phyloP scores from a whole-genome alignment of 2,797 vertebrate species.

The Ibycter americanus region DNA sequence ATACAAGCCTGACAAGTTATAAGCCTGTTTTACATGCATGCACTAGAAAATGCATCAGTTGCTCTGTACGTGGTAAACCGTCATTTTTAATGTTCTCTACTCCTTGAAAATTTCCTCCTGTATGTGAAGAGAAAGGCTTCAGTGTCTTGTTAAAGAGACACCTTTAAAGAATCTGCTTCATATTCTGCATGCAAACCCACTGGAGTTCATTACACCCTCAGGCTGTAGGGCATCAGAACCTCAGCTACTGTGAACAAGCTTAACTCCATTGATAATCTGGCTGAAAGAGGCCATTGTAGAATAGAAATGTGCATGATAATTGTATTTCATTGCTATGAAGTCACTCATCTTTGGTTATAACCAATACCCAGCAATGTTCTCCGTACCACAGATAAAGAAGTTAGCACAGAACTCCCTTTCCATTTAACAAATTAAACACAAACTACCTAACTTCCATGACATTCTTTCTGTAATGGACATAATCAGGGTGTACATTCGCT shows the following conservation, averaged over 20 bases:
- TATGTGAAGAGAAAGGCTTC: background rate
- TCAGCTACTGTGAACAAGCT: background rate
- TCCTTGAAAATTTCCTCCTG: background rate
- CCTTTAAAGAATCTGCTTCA: background rate
- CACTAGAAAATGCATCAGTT: background rate
- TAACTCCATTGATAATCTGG: background rate
- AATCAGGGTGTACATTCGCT: background rate
- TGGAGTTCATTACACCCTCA: background rate
- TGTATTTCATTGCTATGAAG: background rate
- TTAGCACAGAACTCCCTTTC: background rate
- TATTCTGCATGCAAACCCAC: background rate
- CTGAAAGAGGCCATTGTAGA: background rate
- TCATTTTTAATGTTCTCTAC: background rate
- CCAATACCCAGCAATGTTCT: background rate
- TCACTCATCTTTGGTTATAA: background rate
- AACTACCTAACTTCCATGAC: background rate
- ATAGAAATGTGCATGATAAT: background rate
- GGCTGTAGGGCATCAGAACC: background rate
- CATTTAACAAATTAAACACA: background rate
- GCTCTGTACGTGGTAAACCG: background rate
- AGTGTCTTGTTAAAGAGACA: background rate
- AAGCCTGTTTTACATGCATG: background rate
- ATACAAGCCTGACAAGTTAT: background rate
- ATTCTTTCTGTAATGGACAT: background rate
- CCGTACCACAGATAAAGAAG: background rate